Percentiles rank a stretch among this genome's conserved stretches.
Conservation (phyloP, 2,113 vertebrate species). For the Deroptyus accipitrinus region DNA sequence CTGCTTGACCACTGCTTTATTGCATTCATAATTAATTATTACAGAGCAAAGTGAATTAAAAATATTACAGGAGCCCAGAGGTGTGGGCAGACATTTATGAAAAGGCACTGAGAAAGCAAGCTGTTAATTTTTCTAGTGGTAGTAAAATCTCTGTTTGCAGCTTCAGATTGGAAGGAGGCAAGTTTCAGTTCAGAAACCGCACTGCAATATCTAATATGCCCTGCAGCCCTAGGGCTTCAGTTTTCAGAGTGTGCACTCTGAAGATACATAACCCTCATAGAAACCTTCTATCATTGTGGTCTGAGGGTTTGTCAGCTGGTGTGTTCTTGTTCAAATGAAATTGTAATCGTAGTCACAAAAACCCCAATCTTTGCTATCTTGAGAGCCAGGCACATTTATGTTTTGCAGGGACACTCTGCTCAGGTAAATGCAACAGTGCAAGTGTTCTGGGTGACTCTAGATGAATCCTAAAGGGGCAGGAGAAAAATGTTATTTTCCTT, state of each 20-base stretch:
- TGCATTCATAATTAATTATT: neutral
- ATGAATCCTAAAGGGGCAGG: neutral
- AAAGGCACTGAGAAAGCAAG: neutral
- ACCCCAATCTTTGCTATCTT: neutral
- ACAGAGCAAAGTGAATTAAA: neutral
- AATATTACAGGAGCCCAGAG: neutral
- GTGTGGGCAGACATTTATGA: neutral
- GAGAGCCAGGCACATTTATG: accelerated
- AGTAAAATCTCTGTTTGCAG: neutral
- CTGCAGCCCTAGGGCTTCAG: neutral
- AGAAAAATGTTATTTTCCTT: neutral
- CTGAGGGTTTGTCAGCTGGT: neutral
- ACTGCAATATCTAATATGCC: too few relatives aligned
- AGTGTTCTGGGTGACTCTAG: neutral
- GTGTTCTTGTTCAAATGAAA: accelerated
- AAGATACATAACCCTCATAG: neutral
- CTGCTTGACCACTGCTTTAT: neutral
- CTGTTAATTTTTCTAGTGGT: neutral
- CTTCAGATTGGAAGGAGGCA: neutral
- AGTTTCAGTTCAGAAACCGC: neutral
- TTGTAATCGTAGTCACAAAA: neutral
- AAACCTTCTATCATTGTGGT: neutral
- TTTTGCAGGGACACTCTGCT: neutral
- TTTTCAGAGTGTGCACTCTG: neutral
- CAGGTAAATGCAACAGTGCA: neutral